phyloP scores from a whole-genome alignment of 2,888 invertebrate genomes.

The Brenthis hecate region DNA sequence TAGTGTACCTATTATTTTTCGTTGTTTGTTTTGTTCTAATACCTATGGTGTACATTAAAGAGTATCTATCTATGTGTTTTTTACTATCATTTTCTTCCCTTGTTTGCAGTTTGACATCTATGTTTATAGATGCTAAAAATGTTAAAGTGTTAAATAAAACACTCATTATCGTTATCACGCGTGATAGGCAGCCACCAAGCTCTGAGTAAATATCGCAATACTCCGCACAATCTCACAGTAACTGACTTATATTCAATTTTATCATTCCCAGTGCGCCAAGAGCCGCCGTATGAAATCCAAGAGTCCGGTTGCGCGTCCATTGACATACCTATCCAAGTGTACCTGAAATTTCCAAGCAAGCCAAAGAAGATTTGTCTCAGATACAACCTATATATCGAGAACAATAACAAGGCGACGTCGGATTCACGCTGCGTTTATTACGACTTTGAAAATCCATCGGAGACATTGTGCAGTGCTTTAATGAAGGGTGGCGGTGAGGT shows the following conservation, averaged over 20 bases:
- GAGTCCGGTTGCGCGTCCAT: constrained; percentile 76
- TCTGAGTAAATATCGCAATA: constrained; percentile 45
- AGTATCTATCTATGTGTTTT: too few species aligned
- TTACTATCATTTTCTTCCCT: too few species aligned
- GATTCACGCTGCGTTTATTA: constrained; percentile 71
- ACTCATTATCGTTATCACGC: constrained; percentile 60
- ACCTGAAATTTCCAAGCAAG: constrained; percentile 70
- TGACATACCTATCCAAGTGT: constrained; percentile 76
- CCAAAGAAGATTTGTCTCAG: constrained; percentile 72
- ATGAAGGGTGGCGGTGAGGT: constrained; percentile 72
- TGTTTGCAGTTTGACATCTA: neutral
- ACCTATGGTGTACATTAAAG: too few species aligned
- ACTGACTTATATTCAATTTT: constrained; percentile 35
- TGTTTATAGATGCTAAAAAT: constrained; percentile 31
- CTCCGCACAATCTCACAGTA: constrained; percentile 40
- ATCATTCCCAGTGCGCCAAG: constrained; percentile 70
- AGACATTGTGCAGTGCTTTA: constrained; percentile 63
- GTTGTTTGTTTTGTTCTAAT: too few species aligned
- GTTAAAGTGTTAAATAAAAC: constrained; percentile 47
- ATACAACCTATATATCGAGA: constrained; percentile 72
- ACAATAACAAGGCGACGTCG: constrained; percentile 62
- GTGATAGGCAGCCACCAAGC: constrained; percentile 54
- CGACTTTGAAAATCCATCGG: constrained; percentile 71
- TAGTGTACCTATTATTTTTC: too few species aligned
- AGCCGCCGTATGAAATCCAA: constrained; percentile 79